Evolutionary conservation across 2,113 vertebrate genomes (phyloP).

Genomic region (Lophius piscatorius): DNA sequence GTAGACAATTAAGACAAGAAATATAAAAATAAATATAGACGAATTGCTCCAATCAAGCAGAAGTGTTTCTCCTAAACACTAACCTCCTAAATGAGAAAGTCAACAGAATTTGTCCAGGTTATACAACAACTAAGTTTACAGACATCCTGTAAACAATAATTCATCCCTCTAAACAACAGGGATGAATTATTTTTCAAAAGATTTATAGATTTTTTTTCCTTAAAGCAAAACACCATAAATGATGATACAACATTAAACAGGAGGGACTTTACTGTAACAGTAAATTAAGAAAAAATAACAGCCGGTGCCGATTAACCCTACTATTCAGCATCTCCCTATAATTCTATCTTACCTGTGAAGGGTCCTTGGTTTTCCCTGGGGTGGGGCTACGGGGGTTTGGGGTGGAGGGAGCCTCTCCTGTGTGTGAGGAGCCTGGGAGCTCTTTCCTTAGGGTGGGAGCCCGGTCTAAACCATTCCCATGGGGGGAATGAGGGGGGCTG

Average conservation of each 20-base stretch:
- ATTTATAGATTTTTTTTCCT: no score
- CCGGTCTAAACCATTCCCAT: slow-evolving; percentile 80
- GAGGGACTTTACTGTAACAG: no score
- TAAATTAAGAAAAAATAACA: not conserved
- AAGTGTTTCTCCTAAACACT: no score
- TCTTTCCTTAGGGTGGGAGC: slow-evolving; percentile 73
- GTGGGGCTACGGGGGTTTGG: slow-evolving; percentile 79
- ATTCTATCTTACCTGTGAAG: slow-evolving; percentile 72
- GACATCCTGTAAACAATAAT: no score
- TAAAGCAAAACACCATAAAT: not conserved
- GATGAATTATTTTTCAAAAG: no score
- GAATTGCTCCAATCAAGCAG: no score
- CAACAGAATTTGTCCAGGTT: no score
- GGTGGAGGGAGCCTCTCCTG: slow-evolving; percentile 77
- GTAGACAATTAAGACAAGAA: slow-evolving; percentile 3
- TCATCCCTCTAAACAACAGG: no score
- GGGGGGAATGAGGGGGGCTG: slow-evolving; percentile 76
- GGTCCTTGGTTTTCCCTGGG: slow-evolving; percentile 81
- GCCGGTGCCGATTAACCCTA: no score
- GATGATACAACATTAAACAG: not conserved
- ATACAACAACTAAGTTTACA: no score
- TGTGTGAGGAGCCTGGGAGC: slow-evolving; percentile 78
- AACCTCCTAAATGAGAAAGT: no score
- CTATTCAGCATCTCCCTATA: not conserved
- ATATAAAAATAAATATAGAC: not conserved